Percentiles rank a stretch among this genome's conserved stretches.
Evolutionary conservation across 2,113 vertebrate species (phyloP).

Genomic region (Desmodus rotundus): DNA sequence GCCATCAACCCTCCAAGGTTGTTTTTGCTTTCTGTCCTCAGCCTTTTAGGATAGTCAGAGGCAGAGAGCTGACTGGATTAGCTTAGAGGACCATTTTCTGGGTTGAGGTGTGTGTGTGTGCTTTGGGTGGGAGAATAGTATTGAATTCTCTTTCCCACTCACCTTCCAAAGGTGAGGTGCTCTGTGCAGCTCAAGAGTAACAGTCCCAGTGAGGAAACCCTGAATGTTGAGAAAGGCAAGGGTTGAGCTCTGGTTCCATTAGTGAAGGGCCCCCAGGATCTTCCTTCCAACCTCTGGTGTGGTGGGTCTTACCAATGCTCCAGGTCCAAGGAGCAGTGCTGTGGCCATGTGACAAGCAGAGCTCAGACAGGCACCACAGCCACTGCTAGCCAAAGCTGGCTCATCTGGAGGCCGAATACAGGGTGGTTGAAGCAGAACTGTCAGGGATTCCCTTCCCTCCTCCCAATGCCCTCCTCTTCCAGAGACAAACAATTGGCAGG

Average conservation of each 20-base stretch:
- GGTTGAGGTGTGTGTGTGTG: not conserved
- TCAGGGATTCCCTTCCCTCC: not conserved
- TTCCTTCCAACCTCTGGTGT: not conserved
- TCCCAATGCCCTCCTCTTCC: not conserved
- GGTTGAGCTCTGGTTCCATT: not conserved
- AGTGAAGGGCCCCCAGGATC: not conserved
- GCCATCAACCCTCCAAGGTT: not conserved
- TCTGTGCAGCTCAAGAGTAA: constrained; percentile 68
- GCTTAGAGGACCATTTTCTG: constrained; percentile 2
- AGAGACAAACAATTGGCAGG: not conserved
- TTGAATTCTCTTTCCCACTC: constrained; percentile 11
- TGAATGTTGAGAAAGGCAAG: constrained; percentile 29
- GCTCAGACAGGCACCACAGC: constrained; percentile 59
- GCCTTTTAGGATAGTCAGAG: not conserved
- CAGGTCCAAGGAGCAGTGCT: constrained; percentile 57
- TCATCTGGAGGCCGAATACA: constrained; percentile 54
- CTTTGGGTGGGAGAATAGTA: not conserved
- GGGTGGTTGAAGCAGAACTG: not conserved
- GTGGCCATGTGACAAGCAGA: constrained; percentile 62
- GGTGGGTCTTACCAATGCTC: constrained; percentile 55
- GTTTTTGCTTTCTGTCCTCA: not conserved
- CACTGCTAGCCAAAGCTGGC: constrained; percentile 66
- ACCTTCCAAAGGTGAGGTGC: constrained; percentile 68
- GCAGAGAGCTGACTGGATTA: not conserved
- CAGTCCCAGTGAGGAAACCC: constrained; percentile 57